Conservation (phyloP, 2,888 invertebrate genomes). For the Cantharis lateralis region DNA sequence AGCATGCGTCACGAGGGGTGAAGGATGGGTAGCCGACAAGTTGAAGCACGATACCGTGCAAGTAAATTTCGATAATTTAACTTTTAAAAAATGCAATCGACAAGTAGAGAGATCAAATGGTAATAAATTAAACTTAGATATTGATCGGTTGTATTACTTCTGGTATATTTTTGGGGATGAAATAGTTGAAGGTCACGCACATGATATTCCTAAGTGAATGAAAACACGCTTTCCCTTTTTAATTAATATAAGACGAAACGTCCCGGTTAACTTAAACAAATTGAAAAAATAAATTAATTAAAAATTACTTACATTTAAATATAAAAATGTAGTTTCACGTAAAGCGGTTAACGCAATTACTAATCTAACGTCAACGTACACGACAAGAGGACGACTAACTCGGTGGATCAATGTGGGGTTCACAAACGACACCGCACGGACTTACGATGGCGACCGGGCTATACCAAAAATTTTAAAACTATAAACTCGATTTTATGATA, state of each 20-base stretch:
- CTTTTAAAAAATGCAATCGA: neutral
- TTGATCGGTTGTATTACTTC: neutral
- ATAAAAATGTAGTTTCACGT: constrained; percentile 19
- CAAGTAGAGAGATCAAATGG: neutral
- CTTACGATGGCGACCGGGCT: constrained; percentile 28
- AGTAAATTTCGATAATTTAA: neutral
- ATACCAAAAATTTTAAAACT: neutral
- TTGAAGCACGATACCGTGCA: constrained; percentile 7
- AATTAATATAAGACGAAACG: neutral
- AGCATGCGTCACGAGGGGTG: constrained; percentile 16
- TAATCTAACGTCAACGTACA: constrained; percentile 33
- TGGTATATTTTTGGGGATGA: neutral
- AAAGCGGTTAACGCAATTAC: constrained; percentile 17
- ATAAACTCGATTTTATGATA: neutral
- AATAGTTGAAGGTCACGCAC: constrained; percentile 40
- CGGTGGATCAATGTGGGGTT: constrained; percentile 53
- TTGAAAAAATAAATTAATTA: constrained; percentile 1
- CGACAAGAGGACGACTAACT: constrained; percentile 55
- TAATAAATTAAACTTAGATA: neutral
- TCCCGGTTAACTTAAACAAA: neutral
- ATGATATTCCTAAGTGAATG: constrained; percentile 9
- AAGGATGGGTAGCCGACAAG: constrained; percentile 3
- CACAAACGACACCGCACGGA: constrained; percentile 53
- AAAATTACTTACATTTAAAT: constrained; percentile 30
- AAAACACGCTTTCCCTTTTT: constrained; percentile 17